A percentile compares a stretch with the other conserved stretches of the same genome.
Evolutionary conservation across 2,888 invertebrate species (phyloP).

Genomic region (Conomelus anceps): DNA sequence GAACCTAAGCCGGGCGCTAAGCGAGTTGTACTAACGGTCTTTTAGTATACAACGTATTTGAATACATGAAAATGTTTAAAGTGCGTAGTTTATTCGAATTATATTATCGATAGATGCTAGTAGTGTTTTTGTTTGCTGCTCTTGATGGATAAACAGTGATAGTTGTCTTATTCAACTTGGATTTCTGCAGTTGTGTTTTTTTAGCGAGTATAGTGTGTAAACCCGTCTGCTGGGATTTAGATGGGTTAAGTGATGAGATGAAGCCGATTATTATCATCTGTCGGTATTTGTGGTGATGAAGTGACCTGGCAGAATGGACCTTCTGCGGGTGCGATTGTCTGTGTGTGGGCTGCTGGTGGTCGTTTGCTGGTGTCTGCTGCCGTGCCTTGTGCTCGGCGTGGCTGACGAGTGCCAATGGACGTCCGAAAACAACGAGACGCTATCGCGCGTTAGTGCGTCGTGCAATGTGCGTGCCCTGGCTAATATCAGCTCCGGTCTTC

Average conservation of each 20-base stretch:
- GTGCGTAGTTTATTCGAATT: not conserved
- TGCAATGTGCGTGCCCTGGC: conserved; percentile 65
- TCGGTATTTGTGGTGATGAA: conserved; percentile 10
- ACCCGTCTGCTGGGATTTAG: not conserved
- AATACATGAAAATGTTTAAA: not conserved
- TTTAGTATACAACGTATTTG: not conserved
- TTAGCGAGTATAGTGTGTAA: not conserved
- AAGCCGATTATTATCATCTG: not conserved
- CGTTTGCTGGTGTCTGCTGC: conserved; percentile 41
- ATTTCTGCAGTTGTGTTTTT: not conserved
- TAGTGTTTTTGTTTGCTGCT: not conserved
- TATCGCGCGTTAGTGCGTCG: conserved; percentile 47
- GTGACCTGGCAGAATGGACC: conserved; percentile 43
- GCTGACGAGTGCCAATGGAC: conserved; percentile 45
- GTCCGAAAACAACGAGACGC: conserved; percentile 45
- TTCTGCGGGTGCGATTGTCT: conserved; percentile 38
- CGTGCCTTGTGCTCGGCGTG: conserved; percentile 45
- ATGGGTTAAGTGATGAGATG: not conserved
- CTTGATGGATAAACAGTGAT: not conserved
- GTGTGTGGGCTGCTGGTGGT: conserved; percentile 44
- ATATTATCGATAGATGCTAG: not conserved
- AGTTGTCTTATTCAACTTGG: not conserved
- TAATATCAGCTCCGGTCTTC: conserved; percentile 55
- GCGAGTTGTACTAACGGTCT: conserved; percentile 5
- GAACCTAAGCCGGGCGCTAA: conserved; percentile 2